Evolutionary conservation across 2,113 vertebrate species (phyloP), one percentile per base, ranked within the genome.

Genomic region (Macrotis lagotis): DNA sequence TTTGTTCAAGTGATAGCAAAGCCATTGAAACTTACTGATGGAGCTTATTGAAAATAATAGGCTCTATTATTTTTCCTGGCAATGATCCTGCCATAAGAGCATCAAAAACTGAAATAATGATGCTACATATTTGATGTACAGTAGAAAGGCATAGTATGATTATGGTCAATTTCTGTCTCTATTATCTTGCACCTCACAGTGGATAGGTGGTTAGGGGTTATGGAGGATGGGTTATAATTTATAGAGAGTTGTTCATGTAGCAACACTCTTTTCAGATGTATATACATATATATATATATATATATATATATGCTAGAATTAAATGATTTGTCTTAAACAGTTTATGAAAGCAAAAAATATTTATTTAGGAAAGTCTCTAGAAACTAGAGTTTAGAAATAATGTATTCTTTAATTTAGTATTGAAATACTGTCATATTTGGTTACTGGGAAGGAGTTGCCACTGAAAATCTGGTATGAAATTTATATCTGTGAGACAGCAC

Each of bases 1-100:
- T 98, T 97, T 97, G 97, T 98, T 96, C 95, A 10, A 91, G 93
- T 95, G 97, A 97, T 97, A 97, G 97, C 97, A 92, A 96, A 92
- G 91, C 97, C 96, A 97, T 96, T 96, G 97, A 97, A 97, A 93
- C 95, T 95, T 96, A 97, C 97, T 98, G 97, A 97, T 96, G 96
- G 97, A 97, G 95, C 97, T 97, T 97, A 98, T 97, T 97, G 97
- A 96, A 97, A 98, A 97, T 97, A 98, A 98, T 98, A 98, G 97
- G 97, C 96, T 96, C 96, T 94, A 97, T 98, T 98, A 97, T 98
- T 97, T 96, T 97, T 96, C 88, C 97, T 94, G 93, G 96, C 96
- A 95, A 88, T 22, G 97, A 88, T 14, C 96, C 97, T 94, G 96
- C 96, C 97, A 96, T 93, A 95, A 96, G 96, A 98, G 93, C 97